These are phyloP conservation scores for Lithophane leautieri DNA, from an alignment of 2,888 invertebrate species.

Conservation along the genomic window DNA sequence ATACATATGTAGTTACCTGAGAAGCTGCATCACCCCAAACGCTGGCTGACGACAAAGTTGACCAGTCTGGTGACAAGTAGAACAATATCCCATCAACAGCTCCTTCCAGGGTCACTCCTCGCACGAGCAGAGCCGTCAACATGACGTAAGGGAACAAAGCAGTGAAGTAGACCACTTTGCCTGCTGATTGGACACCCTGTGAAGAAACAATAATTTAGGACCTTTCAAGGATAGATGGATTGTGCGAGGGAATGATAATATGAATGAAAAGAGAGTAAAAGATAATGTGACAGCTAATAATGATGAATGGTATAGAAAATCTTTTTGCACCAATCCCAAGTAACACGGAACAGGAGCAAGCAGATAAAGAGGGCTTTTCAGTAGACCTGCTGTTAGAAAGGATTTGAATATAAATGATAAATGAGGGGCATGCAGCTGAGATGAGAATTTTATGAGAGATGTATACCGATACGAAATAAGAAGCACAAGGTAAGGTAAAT, in stretches of 20 bases:
- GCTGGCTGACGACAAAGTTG: conserved; percentile 91
- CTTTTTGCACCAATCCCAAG: background rate
- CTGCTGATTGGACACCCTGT: conserved; percentile 96
- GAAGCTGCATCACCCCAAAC: conserved; percentile 96
- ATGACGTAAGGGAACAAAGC: conserved; percentile 93
- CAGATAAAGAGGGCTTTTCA: too few relatives aligned
- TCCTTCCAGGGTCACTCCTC: conserved; percentile 92
- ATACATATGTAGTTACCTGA: conserved; percentile 77
- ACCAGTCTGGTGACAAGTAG: conserved; percentile 94
- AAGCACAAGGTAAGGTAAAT: background rate
- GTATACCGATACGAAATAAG: background rate
- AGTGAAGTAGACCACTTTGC: conserved; percentile 95
- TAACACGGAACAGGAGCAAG: background rate
- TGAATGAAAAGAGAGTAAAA: background rate
- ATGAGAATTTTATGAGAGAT: background rate
- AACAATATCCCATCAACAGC: conserved; percentile 93
- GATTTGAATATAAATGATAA: background rate
- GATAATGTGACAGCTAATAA: background rate
- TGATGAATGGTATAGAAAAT: background rate
- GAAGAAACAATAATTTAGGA: background rate
- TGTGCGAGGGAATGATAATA: background rate
- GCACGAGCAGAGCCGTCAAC: conserved; percentile 91
- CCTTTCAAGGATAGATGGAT: too few relatives aligned
- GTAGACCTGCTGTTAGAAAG: background rate
- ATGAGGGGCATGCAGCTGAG: background rate